A percentile compares a stretch with the other conserved stretches of the same genome.
phyloP scores from a whole-genome alignment of 2,797 vertebrate species.

The Podargus strigoides region DNA sequence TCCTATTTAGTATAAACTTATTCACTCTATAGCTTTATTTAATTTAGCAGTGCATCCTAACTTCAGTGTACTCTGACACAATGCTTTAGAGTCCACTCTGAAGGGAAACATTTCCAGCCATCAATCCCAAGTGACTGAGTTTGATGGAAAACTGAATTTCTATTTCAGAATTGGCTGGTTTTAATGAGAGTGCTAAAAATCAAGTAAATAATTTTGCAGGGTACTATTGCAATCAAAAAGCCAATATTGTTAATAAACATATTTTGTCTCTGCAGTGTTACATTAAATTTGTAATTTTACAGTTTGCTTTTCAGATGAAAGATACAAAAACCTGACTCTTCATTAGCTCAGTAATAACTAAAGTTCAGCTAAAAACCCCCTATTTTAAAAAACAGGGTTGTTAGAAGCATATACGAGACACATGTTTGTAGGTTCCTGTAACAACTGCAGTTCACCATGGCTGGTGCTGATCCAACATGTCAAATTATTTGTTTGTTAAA shows the following conservation, averaged over 20 bases:
- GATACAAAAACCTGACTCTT: background rate
- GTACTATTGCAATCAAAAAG: background rate
- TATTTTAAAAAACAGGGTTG: background rate
- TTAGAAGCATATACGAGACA: background rate
- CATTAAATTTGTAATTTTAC: background rate
- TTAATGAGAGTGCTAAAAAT: background rate
- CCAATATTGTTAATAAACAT: background rate
- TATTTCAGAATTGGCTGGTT: background rate
- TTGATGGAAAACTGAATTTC: background rate
- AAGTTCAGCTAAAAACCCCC: background rate
- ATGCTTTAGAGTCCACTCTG: background rate
- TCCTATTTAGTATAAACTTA: background rate
- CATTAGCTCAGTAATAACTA: background rate
- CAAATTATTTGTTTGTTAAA: conserved; percentile 8
- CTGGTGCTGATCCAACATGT: background rate
- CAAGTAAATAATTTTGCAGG: background rate
- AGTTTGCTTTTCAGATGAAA: background rate
- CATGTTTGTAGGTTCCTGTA: background rate
- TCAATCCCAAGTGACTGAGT: background rate
- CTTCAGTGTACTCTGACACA: background rate
- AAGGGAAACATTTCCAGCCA: background rate
- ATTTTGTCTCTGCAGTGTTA: background rate
- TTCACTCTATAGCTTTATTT: background rate
- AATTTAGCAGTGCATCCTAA: background rate
- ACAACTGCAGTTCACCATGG: background rate